Base-by-base conservation (phyloP, 2,113 vertebrate species). In the Phalacrocorax carbo region DNA sequence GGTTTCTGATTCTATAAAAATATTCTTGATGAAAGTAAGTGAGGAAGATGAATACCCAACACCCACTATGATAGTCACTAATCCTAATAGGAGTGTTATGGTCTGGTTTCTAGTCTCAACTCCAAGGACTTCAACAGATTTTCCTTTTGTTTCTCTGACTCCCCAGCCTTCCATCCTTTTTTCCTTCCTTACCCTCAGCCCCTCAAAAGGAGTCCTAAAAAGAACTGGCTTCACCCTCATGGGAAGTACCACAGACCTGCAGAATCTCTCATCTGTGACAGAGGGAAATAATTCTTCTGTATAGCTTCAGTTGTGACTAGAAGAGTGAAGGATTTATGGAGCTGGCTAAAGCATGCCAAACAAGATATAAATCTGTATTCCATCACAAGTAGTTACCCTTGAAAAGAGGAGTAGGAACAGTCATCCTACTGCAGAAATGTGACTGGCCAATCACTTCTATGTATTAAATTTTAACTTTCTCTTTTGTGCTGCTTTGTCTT, bases 401-500 rank as follows among this genome's bases (percentile, higher is more conserved):
- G 48, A 66, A 40, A 75, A 60, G 26, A 84, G 8, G 49, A 69
- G 18, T 2, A 64, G 69, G 42, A 95, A 73, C 5, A 62, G 32
- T 66, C 62, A 83, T 58, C 32, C 27, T 80, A 9, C 36, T 80
- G 68, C 72, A 94, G 80, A 85, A 85, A 85, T 85, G 66, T 30
- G 12, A 71, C 46, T 17, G 3, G 36, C 8, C 12, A 34, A 16
- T 69, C n/a, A 30, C 13, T 82, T 69, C 30, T 42, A 6, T 30
- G 12, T 44, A 58, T 78, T 78, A 58, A 58, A 83, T 40, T 88
- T 75, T 79, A 88, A 94, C 42, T 71, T 54, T 52, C 66, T 95
- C 38, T 90, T 64, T 49, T 61, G n/a, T 93, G 49, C 64, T 79
- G 58, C 44, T 92, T 95, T 94, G 57, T 88, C 52, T 96, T 83